Evolutionary conservation across 2,888 invertebrate genomes (phyloP), one percentile per base, ranked within the genome.

Genomic region (Prostheceraeus crozeri): DNA sequence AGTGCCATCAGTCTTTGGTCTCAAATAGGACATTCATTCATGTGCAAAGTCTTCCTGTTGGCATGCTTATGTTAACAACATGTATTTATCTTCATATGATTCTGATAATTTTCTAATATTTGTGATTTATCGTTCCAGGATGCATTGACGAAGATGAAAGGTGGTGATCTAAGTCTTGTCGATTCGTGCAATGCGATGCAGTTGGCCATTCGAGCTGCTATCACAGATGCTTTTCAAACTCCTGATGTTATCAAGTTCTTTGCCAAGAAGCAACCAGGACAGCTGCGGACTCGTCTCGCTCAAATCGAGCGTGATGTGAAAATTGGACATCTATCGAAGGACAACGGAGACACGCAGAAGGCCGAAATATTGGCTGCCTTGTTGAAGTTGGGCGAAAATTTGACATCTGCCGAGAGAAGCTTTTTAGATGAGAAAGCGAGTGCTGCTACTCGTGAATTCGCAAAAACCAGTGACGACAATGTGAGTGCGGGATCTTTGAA

Each of bases 181-280:
- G 83, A 83, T 71, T 78, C 83, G 64, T 69, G 84, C 35, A 82
- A 82, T 65, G 80, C 82, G 10, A 81, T 84, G 76, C 83, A 84
- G 72, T 70, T 83, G 75, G 84, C 83, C n/a, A 53, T 61, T 28
- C 61, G 55, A 35, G 83, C 84, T 64, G 84, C 85, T 8, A 84
- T 85, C 54, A 83, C 83, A 62, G 79, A 83, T 68, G 84, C 85
- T 1, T 85, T 85, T 71, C 81, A 83, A 73, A 85, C 85, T 1
- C 84, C 85, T 3, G 84, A 84, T 71, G 83, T 85, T 1, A 84
- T 85, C 35, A 76, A 81, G 67, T 79, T 85, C 74, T 85, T 85
- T 78, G 84, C 84, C 1, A 82, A 81, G 69, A 81, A 83, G 65
- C 84, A 85, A 70, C 83, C 84, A 1, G 80, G 80, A 45, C 82